phyloP scores from a whole-genome alignment of 2,113 vertebrate genomes.

The Vireo altiloquus region DNA sequence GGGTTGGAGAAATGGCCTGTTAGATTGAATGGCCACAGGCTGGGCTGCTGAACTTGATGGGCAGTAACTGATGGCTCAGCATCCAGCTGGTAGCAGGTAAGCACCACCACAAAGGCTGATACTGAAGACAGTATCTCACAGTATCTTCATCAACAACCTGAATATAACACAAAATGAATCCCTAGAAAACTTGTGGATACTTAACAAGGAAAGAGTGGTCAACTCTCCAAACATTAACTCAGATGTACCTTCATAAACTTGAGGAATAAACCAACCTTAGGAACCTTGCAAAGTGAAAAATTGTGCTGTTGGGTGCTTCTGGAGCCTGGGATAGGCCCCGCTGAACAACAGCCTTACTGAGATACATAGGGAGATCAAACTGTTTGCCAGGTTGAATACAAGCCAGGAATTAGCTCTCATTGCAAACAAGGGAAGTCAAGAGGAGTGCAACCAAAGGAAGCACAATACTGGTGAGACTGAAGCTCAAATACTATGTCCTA shows the following conservation, averaged over 20 bases:
- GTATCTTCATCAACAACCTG: background rate
- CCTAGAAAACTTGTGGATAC: background rate
- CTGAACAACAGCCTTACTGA: background rate
- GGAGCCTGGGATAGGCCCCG: background rate
- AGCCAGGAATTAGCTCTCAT: background rate
- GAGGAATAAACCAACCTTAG: background rate
- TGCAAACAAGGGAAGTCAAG: background rate
- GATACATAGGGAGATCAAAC: background rate
- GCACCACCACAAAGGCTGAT: background rate
- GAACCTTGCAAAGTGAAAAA: background rate
- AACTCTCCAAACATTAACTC: background rate
- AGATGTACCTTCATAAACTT: background rate
- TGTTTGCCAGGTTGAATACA: background rate
- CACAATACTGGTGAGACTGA: background rate
- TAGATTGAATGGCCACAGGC: background rate
- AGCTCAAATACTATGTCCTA: background rate
- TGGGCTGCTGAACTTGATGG: background rate
- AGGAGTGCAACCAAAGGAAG: background rate
- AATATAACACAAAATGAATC: background rate
- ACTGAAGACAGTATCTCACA: background rate
- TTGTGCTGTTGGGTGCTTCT: background rate
- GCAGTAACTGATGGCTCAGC: background rate
- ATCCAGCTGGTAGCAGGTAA: background rate
- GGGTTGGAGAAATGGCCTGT: background rate
- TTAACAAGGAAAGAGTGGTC: background rate